These are phyloP conservation scores for Bombus impatiens DNA, from an alignment of 1,140 invertebrate species.

Conservation along the genomic window DNA sequence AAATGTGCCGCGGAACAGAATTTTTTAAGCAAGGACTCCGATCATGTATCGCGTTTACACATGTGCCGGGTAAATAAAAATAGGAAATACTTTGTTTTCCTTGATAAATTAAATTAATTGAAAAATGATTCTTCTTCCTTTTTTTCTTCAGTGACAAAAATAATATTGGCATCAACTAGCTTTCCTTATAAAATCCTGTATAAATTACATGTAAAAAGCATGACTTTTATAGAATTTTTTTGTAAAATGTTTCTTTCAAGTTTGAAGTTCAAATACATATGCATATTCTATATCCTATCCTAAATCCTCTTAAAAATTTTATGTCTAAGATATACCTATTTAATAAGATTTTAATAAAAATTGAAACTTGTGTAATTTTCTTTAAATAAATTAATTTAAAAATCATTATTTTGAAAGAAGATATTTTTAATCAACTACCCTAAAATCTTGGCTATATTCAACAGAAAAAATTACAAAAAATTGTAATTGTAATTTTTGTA, in stretches of 20 bases:
- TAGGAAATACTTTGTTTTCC: background rate
- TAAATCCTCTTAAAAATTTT: too few relatives aligned
- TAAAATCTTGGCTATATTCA: background rate
- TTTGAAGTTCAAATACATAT: too few relatives aligned
- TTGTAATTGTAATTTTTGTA: background rate
- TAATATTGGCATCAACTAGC: background rate
- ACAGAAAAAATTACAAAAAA: background rate
- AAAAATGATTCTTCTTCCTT: background rate
- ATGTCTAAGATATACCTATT: too few relatives aligned
- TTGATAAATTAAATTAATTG: background rate
- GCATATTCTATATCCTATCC: too few relatives aligned
- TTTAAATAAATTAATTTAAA: background rate
- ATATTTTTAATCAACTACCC: background rate
- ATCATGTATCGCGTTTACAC: conserved; percentile 68
- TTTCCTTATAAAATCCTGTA: background rate
- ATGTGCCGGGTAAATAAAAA: conserved; percentile 72
- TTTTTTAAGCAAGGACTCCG: conserved; percentile 15
- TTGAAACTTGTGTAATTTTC: background rate
- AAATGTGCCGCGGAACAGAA: conserved; percentile 11
- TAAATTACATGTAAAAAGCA: background rate
- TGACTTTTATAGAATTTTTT: background rate
- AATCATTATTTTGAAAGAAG: background rate
- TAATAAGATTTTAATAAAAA: background rate
- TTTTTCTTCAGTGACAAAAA: background rate
- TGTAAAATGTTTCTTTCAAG: background rate